phyloP scores from a whole-genome alignment of 1,140 invertebrate genomes.

The Scaptomyza hsui region DNA sequence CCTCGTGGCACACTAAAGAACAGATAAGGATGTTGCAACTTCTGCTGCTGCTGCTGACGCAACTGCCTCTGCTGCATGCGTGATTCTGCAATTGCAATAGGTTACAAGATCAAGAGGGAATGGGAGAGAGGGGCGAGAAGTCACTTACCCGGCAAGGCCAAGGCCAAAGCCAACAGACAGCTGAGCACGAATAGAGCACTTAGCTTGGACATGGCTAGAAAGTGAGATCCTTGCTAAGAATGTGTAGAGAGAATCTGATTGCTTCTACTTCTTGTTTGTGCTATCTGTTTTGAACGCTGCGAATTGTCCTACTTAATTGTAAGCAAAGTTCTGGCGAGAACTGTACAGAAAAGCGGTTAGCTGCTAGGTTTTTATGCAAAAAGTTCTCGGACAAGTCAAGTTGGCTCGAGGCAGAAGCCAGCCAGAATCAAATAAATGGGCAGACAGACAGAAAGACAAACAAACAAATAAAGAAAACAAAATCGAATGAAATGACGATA shows the following conservation, averaged over 20 bases:
- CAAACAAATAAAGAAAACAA: conserved; percentile 5
- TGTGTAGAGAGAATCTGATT: not conserved
- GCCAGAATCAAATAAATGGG: conserved; percentile 1
- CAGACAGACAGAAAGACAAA: conserved; percentile 1
- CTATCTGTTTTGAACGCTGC: conserved; percentile 6
- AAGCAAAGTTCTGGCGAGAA: conserved; percentile 72
- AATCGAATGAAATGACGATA: conserved; percentile 2
- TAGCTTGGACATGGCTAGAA: conserved; percentile 54
- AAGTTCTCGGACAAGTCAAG: conserved; percentile 48
- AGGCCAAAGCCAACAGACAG: conserved; percentile 52
- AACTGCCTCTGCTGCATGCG: conserved; percentile 45
- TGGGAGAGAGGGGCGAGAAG: not conserved
- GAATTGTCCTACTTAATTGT: conserved; percentile 67
- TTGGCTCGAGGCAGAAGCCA: conserved; percentile 1
- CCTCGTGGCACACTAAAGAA: conserved; percentile 67
- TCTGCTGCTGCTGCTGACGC: conserved; percentile 13
- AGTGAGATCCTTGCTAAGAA: not conserved
- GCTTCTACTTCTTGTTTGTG: not conserved
- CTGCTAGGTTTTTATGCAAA: conserved; percentile 79
- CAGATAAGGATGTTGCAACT: conserved; percentile 61
- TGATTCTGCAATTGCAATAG: conserved; percentile 38
- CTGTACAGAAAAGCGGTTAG: conserved; percentile 61
- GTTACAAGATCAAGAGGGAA: not conserved
- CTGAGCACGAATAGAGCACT: conserved; percentile 51
- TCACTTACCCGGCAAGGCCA: conserved; percentile 51